Percentiles rank a stretch among this genome's conserved stretches.
Conservation (phyloP, 2,113 vertebrate species). For the Daphoenositta chrysoptera region DNA sequence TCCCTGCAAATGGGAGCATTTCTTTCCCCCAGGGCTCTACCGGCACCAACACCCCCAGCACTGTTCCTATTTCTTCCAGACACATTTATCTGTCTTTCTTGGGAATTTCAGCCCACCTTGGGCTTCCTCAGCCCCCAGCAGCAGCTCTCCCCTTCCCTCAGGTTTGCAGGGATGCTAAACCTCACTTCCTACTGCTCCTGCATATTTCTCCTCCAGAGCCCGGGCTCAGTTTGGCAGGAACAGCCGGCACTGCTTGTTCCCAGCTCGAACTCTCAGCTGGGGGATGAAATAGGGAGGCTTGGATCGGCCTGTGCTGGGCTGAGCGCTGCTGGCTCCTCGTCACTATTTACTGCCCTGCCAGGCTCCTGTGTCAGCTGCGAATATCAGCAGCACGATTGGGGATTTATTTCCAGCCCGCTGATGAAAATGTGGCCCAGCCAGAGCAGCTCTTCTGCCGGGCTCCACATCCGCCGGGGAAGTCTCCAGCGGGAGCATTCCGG, state of each 20-base stretch:
- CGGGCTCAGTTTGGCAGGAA: constrained; percentile 2
- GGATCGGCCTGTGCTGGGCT: not conserved
- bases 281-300: constrained; percentile 9
- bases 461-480: not conserved
- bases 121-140: not conserved
- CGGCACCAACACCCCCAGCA: not conserved
- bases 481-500: accelerated
- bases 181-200: not conserved
- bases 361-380: constrained; percentile 4
- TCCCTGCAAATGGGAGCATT: not conserved
- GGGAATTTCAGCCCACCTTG: not conserved
- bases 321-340: not conserved
- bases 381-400: not conserved
- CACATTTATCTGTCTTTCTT: not conserved
- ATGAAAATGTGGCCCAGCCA: not conserved
- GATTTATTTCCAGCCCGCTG: not conserved
- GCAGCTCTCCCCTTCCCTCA: not conserved
- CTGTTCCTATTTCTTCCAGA: not conserved
- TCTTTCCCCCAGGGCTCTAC: not conserved
- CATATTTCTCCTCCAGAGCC: not conserved
- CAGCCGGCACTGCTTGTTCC: constrained; percentile 26
- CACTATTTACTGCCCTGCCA: constrained; percentile 41
- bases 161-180: not conserved
- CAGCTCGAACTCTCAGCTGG: not conserved
- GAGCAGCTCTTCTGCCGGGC: not conserved